Percentiles rank a stretch among this genome's conserved stretches.
phyloP scores from a whole-genome alignment of 1,140 invertebrate genomes.

The Hylaeus anthracinus region DNA sequence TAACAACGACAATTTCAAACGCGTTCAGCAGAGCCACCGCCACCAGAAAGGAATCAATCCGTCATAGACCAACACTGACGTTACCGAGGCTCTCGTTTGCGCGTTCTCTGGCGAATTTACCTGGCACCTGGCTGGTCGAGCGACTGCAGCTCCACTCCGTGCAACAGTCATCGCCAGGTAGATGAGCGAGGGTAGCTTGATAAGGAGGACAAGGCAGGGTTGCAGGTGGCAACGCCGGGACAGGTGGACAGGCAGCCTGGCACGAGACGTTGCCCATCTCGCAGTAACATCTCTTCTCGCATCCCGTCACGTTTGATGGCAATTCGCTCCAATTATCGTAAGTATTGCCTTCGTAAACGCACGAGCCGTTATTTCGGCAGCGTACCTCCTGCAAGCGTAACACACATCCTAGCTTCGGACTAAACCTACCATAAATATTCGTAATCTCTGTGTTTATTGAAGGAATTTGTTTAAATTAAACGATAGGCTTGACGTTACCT shows the following conservation, averaged over 20 bases:
- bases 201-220: constrained; percentile 86
- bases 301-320: constrained; percentile 86
- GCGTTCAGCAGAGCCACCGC: constrained; percentile 34
- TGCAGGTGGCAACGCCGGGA: constrained; percentile 87
- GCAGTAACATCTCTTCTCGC: constrained; percentile 92
- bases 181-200: constrained; percentile 84
- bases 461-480: too few species aligned
- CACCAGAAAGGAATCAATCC: constrained; percentile 40
- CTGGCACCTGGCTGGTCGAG: constrained; percentile 28
- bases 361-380: constrained; percentile 90
- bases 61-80: too few species aligned
- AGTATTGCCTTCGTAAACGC: constrained; percentile 84
- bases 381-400: constrained; percentile 82
- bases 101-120: constrained; percentile 24
- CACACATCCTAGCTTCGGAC: not conserved
- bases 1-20: too few species aligned
- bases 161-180: constrained; percentile 90
- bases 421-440: too few species aligned
- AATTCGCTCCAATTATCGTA: constrained; percentile 83
- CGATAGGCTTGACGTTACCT: constrained; percentile 56
- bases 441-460: too few species aligned
- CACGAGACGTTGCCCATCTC: constrained; percentile 93
- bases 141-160: constrained; percentile 86
- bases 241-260: constrained; percentile 87
- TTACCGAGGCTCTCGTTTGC: too few species aligned